Base-by-base conservation (phyloP, 2,888 invertebrate genomes). In the Mythimna impura region DNA sequence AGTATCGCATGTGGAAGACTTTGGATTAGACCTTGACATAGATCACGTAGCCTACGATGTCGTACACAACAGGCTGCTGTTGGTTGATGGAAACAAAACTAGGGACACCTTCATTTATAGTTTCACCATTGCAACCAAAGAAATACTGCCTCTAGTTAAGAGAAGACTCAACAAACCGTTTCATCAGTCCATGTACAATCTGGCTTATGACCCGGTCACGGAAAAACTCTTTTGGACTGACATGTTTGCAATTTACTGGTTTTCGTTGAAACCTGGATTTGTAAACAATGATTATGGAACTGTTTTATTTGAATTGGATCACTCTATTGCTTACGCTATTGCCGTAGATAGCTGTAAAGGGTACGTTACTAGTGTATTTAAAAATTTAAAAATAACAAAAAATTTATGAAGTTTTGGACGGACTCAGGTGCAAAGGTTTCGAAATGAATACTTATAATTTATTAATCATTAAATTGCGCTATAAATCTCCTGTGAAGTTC, bases 331-430 rank as follows among this genome's bases (percentile, higher is more conserved):
- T n/a, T 5, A 8, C 20, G 3, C 2, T 22, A 8, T 64, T 34
- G 64, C 50, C 1, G 64, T 64, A 2, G 64, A 64, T 34, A 64
- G 64, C 64, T 64, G 64, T 17, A 34, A n/a, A n/a, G 64, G 64
- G 64, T 64, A 34, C 1, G 64, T 57, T 57, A 9, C 20, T 57
- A 25, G 8, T 55, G 17, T 30, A 30, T 20, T 8, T 7, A 17
- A 0, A 1, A 20, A 50, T 7, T 50, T 6, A 20, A 50, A 20
- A 20, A 5, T 6, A 50, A 25, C 25, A 0, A 50, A 20, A 50
- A 43, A 43, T 12, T 10, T 14, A 12, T 14, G 3, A 3, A 36
- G 2, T 9, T 36, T 9, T 9, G 9, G 9, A 9, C 36, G 9
- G 8, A 36, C 36, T 36, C 36, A 9, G 9, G 43, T 12, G 3